Evolutionary conservation across 2,888 invertebrate species (phyloP).

Genomic region (Philereme transversata): DNA sequence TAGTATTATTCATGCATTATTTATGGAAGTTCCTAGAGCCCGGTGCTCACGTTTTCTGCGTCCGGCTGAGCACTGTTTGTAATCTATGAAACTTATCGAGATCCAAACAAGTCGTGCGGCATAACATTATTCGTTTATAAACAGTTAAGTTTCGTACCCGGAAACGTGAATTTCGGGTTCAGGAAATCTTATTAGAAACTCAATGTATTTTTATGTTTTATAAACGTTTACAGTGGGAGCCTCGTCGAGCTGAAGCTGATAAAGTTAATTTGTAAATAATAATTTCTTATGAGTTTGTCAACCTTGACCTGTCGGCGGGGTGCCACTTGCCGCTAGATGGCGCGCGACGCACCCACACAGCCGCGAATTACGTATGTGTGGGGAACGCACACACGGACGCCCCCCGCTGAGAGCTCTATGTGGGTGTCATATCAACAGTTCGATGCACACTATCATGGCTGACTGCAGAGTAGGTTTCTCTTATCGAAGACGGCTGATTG

Average conservation of each 20-base stretch:
- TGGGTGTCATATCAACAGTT: conserved; percentile 54
- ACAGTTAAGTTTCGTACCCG: conserved; percentile 54
- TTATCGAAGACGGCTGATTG: conserved; percentile 60
- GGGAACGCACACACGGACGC: conserved; percentile 57
- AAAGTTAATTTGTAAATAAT: conserved; percentile 70
- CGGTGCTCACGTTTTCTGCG: conserved; percentile 64
- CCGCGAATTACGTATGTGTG: conserved; percentile 52
- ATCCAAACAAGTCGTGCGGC: conserved; percentile 56
- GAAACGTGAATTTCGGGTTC: conserved; percentile 41
- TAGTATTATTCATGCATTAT: conserved; percentile 60
- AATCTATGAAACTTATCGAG: conserved; percentile 74
- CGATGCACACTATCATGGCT: conserved; percentile 54
- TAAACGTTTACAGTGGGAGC: conserved; percentile 28
- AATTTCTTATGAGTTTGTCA: conserved; percentile 75
- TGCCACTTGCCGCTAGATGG: conserved; percentile 70
- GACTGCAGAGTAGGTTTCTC: conserved; percentile 54
- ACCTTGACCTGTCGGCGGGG: conserved; percentile 68
- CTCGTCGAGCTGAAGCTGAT: conserved; percentile 47
- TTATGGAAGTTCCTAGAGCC: conserved; percentile 49
- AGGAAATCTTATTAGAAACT: conserved; percentile 25
- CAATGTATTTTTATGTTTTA: conserved; percentile 26
- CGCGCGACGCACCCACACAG: conserved; percentile 59
- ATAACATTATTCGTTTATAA: conserved; percentile 76
- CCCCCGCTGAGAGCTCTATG: conserved; percentile 42
- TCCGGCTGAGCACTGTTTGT: conserved; percentile 67